Evolutionary conservation across 2,113 vertebrate genomes (phyloP).

Genomic region (Chaetura pelagica): DNA sequence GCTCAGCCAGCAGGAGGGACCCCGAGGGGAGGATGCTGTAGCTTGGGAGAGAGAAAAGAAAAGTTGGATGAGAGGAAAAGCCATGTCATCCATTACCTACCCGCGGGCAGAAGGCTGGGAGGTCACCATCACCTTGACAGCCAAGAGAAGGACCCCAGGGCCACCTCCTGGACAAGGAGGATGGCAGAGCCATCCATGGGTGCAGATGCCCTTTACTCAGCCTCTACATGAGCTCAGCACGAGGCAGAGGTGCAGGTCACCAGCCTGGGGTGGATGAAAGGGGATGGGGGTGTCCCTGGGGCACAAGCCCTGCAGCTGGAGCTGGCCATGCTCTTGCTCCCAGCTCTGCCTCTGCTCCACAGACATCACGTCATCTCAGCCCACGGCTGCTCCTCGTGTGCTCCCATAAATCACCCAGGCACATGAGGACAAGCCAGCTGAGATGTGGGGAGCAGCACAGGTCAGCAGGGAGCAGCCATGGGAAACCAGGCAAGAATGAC

Average conservation of each 20-base stretch:
- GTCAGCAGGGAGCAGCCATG: background rate
- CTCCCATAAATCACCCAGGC: background rate
- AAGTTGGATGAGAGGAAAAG: background rate
- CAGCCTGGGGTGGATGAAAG: rapidly evolving
- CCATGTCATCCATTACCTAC: rapidly evolving
- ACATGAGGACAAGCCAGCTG: background rate
- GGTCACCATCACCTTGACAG: background rate
- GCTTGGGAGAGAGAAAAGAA: conserved; percentile 60
- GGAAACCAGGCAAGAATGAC: background rate
- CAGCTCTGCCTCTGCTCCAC: background rate
- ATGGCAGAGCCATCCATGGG: background rate
- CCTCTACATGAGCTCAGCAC: background rate
- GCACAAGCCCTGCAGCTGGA: conserved; percentile 56
- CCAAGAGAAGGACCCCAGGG: background rate
- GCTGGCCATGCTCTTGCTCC: background rate
- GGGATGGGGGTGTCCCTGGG: rapidly evolving
- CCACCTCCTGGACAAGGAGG: background rate
- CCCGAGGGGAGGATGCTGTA: conserved; percentile 82
- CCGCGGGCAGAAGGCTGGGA: background rate
- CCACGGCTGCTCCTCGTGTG: background rate
- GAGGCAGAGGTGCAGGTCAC: background rate
- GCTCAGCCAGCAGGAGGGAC: conserved; percentile 83
- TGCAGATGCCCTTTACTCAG: background rate
- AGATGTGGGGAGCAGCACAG: background rate
- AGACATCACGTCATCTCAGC: conserved; percentile 63